These are phyloP conservation scores for Hypomecis atomaria DNA, from an alignment of 2,888 invertebrate species.

Conservation along the genomic window DNA sequence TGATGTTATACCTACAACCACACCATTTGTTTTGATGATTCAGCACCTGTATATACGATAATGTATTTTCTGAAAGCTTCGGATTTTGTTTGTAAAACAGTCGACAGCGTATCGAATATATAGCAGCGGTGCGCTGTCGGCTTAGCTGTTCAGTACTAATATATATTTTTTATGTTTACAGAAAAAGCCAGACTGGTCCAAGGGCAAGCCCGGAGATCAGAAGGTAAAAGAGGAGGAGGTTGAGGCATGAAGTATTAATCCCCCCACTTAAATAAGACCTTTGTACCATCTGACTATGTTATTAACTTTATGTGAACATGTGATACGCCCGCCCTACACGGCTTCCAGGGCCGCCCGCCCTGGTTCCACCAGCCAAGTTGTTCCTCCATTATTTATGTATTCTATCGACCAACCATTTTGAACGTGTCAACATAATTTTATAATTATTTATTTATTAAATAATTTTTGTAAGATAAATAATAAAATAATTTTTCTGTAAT, in stretches of 20 bases:
- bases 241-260: conserved; percentile 89
- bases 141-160: conserved; percentile 19
- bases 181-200: conserved; percentile 98
- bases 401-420: conserved; percentile 60
- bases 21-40: conserved; percentile 27
- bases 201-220: conserved; percentile 95
- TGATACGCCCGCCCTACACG: conserved; percentile 59
- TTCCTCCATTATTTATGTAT: conserved; percentile 66
- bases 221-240: conserved; percentile 93
- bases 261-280: conserved; percentile 68
- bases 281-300: conserved; percentile 66
- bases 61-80: conserved; percentile 27
- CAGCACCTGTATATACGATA: conserved; percentile 25
- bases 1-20: conserved; percentile 23
- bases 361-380: conserved; percentile 49
- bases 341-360: conserved; percentile 31
- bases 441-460: conserved; percentile 77
- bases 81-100: conserved; percentile 8
- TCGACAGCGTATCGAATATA: conserved; percentile 47
- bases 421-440: conserved; percentile 69
- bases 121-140: conserved; percentile 46
- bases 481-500: conserved; percentile 81
- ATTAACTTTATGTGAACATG: conserved; percentile 65
- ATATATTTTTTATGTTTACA: conserved; percentile 79
- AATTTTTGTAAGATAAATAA: conserved; percentile 80